These are phyloP conservation scores for Oryzias javanicus DNA, from an alignment of 2,113 vertebrate species.

Conservation along the genomic window DNA sequence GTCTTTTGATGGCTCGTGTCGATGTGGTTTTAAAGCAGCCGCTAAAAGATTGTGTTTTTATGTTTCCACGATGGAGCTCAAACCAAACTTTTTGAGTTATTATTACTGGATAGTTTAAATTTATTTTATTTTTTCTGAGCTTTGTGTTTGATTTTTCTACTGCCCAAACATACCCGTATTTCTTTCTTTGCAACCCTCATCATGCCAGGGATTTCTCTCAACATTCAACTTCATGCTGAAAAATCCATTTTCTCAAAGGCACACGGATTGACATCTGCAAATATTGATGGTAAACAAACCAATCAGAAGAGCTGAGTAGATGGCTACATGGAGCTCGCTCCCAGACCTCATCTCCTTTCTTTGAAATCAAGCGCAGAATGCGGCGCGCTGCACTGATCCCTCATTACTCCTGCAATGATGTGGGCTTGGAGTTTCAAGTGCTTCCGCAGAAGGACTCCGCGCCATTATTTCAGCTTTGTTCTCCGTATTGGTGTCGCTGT, in stretches of 20 bases:
- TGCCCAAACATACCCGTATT: not conserved
- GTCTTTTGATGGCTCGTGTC: too few species aligned
- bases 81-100: too few species aligned
- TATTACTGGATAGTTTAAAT: too few species aligned
- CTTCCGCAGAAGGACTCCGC: conserved; percentile 29
- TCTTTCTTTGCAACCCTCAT: conserved; percentile 21
- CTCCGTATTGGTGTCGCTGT: conserved; percentile 9
- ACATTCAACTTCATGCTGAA: conserved; percentile 61
- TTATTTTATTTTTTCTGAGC: not conserved
- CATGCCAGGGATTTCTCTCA: conserved; percentile 52
- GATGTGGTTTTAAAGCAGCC: too few species aligned
- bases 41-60: too few species aligned
- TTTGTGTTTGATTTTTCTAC: conserved; percentile 17
- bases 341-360: conserved; percentile 43
- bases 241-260: conserved; percentile 70
- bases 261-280: conserved; percentile 65
- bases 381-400: conserved; percentile 37
- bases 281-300: conserved; percentile 74
- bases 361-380: conserved; percentile 44
- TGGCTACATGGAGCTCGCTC: conserved; percentile 33
- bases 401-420: conserved; percentile 53
- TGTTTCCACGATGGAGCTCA: too few species aligned
- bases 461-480: conserved; percentile 25
- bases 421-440: conserved; percentile 46
- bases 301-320: conserved; percentile 54